These are phyloP conservation scores for Hyperoodon ampullatus DNA, from an alignment of 2,113 vertebrate species.

Conservation along the genomic window DNA sequence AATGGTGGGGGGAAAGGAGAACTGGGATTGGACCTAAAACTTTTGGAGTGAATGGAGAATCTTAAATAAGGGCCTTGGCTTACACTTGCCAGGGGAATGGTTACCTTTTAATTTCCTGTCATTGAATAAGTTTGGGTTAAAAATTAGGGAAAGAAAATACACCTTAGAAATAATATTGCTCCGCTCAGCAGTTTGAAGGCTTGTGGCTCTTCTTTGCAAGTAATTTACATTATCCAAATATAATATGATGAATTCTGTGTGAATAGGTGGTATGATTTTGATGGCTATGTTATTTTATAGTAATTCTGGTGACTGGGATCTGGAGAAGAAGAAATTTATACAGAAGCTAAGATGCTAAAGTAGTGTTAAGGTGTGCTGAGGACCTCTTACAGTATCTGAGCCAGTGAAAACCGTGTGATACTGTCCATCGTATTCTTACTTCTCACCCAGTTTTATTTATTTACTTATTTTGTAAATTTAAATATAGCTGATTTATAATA, in stretches of 20 bases:
- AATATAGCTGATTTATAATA: neutral
- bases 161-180: conserved; percentile 25
- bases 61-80: neutral
- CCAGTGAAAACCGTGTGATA: neutral
- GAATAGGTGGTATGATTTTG: neutral
- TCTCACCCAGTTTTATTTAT: neutral
- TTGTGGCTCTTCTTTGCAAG: conserved; percentile 21
- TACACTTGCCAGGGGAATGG: neutral
- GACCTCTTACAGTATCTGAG: neutral
- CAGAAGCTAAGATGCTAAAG: neutral
- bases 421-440: neutral
- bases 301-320: neutral
- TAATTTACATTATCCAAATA: neutral
- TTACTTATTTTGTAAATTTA: neutral
- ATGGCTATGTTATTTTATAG: neutral
- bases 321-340: neutral
- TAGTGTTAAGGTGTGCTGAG: neutral
- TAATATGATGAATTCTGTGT: neutral
- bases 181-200: conserved; percentile 13
- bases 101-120: conserved; percentile 57
- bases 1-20: neutral
- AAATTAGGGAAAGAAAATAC: conserved; percentile 37
- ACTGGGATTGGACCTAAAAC: neutral
- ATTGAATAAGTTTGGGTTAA: conserved; percentile 47
- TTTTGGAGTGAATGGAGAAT: neutral